Evolutionary conservation across 2,113 vertebrate species (phyloP), one percentile per base, ranked within the genome.

Genomic region (Lepisosteus osseus): DNA sequence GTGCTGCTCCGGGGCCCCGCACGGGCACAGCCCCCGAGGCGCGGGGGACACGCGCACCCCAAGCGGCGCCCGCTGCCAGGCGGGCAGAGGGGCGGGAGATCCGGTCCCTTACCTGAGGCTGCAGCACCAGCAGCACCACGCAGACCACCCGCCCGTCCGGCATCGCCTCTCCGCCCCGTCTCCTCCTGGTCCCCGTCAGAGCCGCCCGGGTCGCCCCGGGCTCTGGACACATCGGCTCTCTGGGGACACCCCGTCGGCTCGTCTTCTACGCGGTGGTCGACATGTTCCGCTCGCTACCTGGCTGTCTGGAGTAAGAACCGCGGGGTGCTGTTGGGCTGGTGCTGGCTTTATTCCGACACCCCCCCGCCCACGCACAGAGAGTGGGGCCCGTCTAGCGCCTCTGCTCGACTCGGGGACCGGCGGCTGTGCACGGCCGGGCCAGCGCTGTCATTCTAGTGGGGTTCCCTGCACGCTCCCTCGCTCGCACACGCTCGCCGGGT

Each of bases 401-500:
- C 29, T 29, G 29, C 29, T 13, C 5, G n/a, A 3, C 57, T 59
- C 5, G 11, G 57, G 9, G 57, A 13, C 13, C n/a, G 12, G 3
- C 57, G 11, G 57, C 57, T 29, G 29, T 29, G 29, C 29, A 29
- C 57, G 11, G 11, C n/a, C n/a, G 1, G 57, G n/a, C 57, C 57
- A 15, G 57, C 57, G 57, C 57, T 59, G 9, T 59, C 57, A 59
- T 59, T 29, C 59, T 74, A 68, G 61, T 69, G 45, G 44, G 14
- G 56, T 1, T 43, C 45, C 8, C 61, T 62, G 15, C 72, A 43
- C 63, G 4, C 56, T 63, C 79, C 76, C 73, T 69, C 78, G 76
- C 76, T 74, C 44, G 54, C 70, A 70, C 67, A 68, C 69, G 71
- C 77, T 78, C 54, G 61, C 74, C 73, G 55, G 41, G 9, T 57